These are phyloP conservation scores for Encarsia formosa DNA, from an alignment of 2,888 invertebrate species.

Conservation along the genomic window DNA sequence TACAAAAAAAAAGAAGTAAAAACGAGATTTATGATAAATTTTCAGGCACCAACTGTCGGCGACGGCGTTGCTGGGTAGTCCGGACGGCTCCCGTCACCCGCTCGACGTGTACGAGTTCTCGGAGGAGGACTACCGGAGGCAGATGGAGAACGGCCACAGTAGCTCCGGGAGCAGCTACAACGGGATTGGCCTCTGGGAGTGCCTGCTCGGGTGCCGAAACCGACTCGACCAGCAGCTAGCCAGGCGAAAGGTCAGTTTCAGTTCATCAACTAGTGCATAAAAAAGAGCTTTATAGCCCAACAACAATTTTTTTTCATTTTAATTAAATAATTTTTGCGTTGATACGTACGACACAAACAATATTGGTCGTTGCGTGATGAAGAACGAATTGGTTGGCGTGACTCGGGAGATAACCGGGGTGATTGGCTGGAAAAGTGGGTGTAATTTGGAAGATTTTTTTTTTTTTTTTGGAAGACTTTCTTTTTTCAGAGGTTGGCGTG, in stretches of 20 bases:
- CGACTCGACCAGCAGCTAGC: conserved; percentile 76
- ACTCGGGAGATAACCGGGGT: too few relatives aligned
- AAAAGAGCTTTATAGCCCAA: neutral
- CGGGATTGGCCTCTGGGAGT: conserved; percentile 64
- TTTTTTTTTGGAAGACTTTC: too few relatives aligned
- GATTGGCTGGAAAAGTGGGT: too few relatives aligned
- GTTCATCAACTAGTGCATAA: neutral
- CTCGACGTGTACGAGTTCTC: conserved; percentile 67
- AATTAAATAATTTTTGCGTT: too few relatives aligned
- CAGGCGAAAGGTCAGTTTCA: conserved; percentile 65
- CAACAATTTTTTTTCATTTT: neutral
- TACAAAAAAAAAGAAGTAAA: too few relatives aligned
- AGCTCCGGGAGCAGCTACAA: conserved; percentile 44
- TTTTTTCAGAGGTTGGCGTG: too few relatives aligned
- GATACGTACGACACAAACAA: too few relatives aligned
- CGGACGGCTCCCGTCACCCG: conserved; percentile 75
- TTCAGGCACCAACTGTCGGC: conserved; percentile 69
- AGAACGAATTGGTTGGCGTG: too few relatives aligned
- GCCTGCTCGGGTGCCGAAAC: conserved; percentile 72
- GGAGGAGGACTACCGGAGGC: conserved; percentile 56
- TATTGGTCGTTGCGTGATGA: too few relatives aligned
- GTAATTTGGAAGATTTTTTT: too few relatives aligned
- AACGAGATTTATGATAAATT: too few relatives aligned
- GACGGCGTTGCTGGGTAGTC: conserved; percentile 75
- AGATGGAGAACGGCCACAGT: conserved; percentile 45